These are phyloP conservation scores for Coranthus polyacanthus DNA, from an alignment of 2,797 vertebrate genomes.

Conservation along the genomic window DNA sequence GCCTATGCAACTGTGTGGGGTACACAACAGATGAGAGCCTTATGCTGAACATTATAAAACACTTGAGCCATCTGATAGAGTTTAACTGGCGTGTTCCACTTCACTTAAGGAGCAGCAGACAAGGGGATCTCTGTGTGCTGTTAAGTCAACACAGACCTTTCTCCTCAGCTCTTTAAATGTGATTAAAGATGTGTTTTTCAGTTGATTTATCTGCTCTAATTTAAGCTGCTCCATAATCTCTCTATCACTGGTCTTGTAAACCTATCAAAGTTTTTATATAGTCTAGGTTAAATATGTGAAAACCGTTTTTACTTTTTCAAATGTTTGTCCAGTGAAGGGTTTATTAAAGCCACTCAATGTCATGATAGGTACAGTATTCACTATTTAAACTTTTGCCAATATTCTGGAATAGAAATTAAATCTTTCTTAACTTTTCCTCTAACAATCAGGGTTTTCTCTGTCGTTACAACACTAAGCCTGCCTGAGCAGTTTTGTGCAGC, in stretches of 20 bases:
- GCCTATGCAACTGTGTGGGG: slow-evolving; percentile 70
- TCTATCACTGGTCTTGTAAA: slow-evolving; percentile 34
- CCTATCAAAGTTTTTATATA: slow-evolving; percentile 13
- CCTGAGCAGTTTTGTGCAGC: too few relatives aligned
- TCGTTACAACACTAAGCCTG: too few relatives aligned
- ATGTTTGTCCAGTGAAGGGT: slow-evolving; percentile 55
- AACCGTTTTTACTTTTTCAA: slow-evolving; percentile 34
- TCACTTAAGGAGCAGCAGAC: slow-evolving; percentile 71
- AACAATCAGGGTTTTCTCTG: too few relatives aligned
- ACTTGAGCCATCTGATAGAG: slow-evolving; percentile 76
- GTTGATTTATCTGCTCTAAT: slow-evolving; percentile 56
- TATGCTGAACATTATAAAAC: slow-evolving; percentile 76
- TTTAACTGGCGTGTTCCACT: slow-evolving; percentile 77
- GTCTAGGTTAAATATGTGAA: slow-evolving; percentile 28
- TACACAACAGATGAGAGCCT: slow-evolving; percentile 69
- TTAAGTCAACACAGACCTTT: slow-evolving; percentile 73
- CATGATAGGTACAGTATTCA: too few relatives aligned
- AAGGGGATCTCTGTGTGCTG: slow-evolving; percentile 66
- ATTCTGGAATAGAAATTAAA: too few relatives aligned
- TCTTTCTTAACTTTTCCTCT: too few relatives aligned
- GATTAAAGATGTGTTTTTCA: slow-evolving; percentile 63
- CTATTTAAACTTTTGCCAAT: too few relatives aligned
- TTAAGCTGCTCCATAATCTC: slow-evolving; percentile 44
- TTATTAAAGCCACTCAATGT: slow-evolving; percentile 35
- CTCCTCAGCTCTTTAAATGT: slow-evolving; percentile 47